Conservation (phyloP, 2,113 vertebrate species). For the Oncorhynchus clarkii region DNA sequence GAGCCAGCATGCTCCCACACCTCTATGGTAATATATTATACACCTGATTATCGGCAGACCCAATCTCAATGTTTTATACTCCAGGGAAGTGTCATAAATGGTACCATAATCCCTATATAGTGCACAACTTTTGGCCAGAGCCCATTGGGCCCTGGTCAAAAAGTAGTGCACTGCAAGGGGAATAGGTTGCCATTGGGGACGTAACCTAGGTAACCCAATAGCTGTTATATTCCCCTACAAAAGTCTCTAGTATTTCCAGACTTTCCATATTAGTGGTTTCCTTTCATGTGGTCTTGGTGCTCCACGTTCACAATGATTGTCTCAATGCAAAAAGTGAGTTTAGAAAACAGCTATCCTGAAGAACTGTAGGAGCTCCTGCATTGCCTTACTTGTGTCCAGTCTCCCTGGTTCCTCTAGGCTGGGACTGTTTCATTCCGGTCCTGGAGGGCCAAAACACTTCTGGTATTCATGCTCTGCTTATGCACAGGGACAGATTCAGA, state of each 20-base stretch:
- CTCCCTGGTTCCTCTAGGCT: neutral
- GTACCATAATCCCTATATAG: no score
- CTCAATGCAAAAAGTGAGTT: neutral
- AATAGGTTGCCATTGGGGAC: no score
- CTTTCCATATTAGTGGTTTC: constrained; percentile 31
- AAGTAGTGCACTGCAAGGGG: no score
- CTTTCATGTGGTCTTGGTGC: constrained; percentile 26
- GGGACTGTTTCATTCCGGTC: no score
- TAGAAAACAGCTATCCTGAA: constrained; percentile 2
- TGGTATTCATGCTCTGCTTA: no score
- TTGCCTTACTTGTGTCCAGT: neutral
- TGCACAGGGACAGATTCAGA: no score
- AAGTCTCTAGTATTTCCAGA: constrained; percentile 27
- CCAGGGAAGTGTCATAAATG: no score
- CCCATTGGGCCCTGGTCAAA: neutral
- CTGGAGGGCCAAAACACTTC: no score
- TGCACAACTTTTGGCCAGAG: no score
- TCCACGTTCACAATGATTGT: constrained; percentile 1
- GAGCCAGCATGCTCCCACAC: constrained; percentile 7
- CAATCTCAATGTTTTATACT: constrained; percentile 19
- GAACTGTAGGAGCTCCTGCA: neutral
- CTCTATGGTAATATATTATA: constrained; percentile 11
- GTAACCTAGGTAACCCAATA: neutral
- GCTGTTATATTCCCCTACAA: constrained; percentile 18
- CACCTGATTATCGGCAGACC: constrained; percentile 36